These are phyloP conservation scores for Gnathonemus longibarbis DNA, from an alignment of 2,113 vertebrate species.

Conservation along the genomic window DNA sequence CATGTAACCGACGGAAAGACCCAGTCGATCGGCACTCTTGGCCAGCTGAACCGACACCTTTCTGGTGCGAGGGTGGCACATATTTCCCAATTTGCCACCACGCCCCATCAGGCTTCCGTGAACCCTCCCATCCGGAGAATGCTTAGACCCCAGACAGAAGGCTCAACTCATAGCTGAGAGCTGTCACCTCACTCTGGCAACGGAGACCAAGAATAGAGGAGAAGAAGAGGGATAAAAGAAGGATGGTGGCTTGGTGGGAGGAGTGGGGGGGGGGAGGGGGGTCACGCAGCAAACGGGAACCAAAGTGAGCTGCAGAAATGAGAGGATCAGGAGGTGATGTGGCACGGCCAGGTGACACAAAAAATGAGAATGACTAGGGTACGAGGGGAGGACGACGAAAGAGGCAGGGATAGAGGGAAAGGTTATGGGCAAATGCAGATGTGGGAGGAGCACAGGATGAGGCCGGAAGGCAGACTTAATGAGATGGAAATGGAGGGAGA, in stretches of 20 bases:
- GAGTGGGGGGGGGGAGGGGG: not conserved
- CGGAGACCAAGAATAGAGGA: not conserved
- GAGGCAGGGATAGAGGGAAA: constrained; percentile 8
- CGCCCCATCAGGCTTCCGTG: not conserved
- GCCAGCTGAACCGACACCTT: too few species aligned
- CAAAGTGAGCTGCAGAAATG: not conserved
- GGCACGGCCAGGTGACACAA: not conserved
- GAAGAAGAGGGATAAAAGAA: not conserved
- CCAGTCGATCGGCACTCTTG: not conserved
- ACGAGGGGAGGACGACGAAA: not conserved
- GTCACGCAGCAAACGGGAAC: not conserved
- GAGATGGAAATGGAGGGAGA: not conserved
- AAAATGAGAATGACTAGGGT: not conserved
- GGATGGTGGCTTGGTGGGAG: not conserved
- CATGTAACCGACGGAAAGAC: not conserved
- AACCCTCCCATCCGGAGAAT: not conserved
- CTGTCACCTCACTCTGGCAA: not conserved
- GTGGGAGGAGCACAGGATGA: constrained; percentile 6
- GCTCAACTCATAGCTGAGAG: not conserved
- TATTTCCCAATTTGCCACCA: not conserved
- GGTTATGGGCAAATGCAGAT: not conserved
- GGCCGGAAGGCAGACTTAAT: constrained; percentile 1
- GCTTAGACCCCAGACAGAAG: not conserved
- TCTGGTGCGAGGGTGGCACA: too few species aligned
- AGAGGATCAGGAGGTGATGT: not conserved